A percentile compares a stretch with the other conserved stretches of the same genome.
These are phyloP conservation scores for Falco berigora DNA, from an alignment of 2,797 vertebrate genomes.

Conservation along the genomic window DNA sequence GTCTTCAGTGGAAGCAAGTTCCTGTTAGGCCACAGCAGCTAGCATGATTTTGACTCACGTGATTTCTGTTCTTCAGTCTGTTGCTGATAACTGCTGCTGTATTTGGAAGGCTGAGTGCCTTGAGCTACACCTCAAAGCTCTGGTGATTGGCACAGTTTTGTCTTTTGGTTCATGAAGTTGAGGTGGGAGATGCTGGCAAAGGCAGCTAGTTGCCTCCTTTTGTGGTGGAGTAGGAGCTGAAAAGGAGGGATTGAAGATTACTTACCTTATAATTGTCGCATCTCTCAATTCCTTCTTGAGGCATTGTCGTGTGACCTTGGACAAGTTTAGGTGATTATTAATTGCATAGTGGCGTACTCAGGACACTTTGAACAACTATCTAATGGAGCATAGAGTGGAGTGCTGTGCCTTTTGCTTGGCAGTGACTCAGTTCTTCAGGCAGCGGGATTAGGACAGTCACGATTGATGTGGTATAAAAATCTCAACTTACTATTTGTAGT, in stretches of 20 bases:
- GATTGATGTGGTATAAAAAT: not conserved
- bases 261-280: not conserved
- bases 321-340: not conserved
- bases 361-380: not conserved
- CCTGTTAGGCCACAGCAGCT: not conserved
- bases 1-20: not conserved
- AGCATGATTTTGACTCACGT: not conserved
- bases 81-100: not conserved
- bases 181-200: not conserved
- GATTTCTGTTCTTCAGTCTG: not conserved
- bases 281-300: not conserved
- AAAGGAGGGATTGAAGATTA: not conserved
- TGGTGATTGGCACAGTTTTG: not conserved
- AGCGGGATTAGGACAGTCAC: not conserved
- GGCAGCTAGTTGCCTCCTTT: not conserved
- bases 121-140: not conserved
- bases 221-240: not conserved
- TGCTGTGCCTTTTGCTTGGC: not conserved
- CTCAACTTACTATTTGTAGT: not conserved
- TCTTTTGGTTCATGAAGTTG: not conserved
- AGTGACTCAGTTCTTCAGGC: not conserved
- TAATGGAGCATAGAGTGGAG: not conserved
- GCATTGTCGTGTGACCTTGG: not conserved
- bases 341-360: not conserved
- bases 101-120: not conserved